Evolutionary conservation across 2,888 invertebrate species (phyloP), one percentile per base, ranked within the genome.

Genomic region (Ischnura elegans): DNA sequence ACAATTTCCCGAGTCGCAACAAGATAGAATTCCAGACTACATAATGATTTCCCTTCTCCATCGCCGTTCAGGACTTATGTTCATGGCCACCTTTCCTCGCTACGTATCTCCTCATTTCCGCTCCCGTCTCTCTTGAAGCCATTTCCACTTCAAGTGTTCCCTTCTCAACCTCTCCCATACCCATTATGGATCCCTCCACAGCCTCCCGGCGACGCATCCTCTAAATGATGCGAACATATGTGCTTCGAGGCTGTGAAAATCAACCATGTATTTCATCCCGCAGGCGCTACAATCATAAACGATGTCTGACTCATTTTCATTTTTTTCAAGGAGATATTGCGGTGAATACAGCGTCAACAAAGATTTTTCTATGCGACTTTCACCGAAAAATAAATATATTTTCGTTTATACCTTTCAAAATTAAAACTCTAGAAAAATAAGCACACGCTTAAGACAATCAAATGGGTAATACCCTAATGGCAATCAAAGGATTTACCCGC

Each of bases 81-180:
- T 76, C 76, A 76, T 76, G 76, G 76, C 76, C 76, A 36, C 76
- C 76, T 76, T 76, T 76, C 76, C 76, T 76, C 76, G 10, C 76
- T 36, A 16, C 29, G 29, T 16, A 29, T 36, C 29, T n/a, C 36
- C 36, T 76, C 76, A 76, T 76, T 76, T 76, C 76, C 76, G 76
- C 29, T 36, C 36, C 36, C 76, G 76, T 76, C 76, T 51, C 51
- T 76, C 76, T 36, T 36, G 76, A 6, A 76, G 29, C 76, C 76
- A 76, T 76, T 76, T 76, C 76, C 13, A 36, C 76, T 76, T 29
- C 8, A 76, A 76, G 76, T 76, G 29, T 76, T 4, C 76, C 36
- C 76, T 2, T 76, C 29, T 76, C 76, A 29, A 16, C 10, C 76
- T 21, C 61, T 6, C 61, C 25, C 16, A 19, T 25, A 21, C 61